Percentiles rank a stretch among this genome's conserved stretches.
These are phyloP conservation scores for Strix uralensis DNA, from an alignment of 2,113 vertebrate genomes.

Conservation along the genomic window DNA sequence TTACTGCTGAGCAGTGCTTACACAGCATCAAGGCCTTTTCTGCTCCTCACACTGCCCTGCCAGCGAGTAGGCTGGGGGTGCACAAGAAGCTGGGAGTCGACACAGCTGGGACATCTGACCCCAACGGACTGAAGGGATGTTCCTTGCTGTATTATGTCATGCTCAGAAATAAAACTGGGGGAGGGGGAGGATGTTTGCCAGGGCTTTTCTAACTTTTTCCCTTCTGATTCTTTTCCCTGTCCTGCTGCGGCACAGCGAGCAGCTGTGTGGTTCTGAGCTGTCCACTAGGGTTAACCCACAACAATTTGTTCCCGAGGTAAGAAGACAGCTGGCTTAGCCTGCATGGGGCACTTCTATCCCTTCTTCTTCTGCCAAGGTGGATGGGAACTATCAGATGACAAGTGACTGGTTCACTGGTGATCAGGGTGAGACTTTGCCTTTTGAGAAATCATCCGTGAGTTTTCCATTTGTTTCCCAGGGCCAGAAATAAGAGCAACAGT, in stretches of 20 bases:
- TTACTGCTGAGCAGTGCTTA: not conserved
- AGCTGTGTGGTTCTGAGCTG: not conserved
- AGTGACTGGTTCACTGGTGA: not conserved
- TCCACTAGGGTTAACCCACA: not conserved
- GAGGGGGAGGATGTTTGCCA: not conserved
- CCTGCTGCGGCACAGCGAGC: rapidly evolving
- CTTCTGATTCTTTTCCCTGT: not conserved
- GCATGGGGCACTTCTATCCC: not conserved
- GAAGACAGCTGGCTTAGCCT: not conserved
- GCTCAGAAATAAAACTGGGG: not conserved
- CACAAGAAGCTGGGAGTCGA: no score
- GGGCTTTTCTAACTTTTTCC: not conserved
- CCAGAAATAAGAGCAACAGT: not conserved
- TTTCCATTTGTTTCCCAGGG: not conserved
- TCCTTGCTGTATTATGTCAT: not conserved
- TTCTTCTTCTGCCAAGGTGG: not conserved
- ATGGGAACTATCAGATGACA: not conserved
- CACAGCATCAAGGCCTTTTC: not conserved
- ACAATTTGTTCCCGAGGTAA: not conserved
- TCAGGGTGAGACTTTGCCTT: not conserved
- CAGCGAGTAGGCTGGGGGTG: no score
- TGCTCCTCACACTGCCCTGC: not conserved
- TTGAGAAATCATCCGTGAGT: not conserved
- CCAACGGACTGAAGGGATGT: no score
- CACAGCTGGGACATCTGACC: no score